phyloP scores from a whole-genome alignment of 2,797 vertebrate genomes.

The Ictinia mississippiensis region DNA sequence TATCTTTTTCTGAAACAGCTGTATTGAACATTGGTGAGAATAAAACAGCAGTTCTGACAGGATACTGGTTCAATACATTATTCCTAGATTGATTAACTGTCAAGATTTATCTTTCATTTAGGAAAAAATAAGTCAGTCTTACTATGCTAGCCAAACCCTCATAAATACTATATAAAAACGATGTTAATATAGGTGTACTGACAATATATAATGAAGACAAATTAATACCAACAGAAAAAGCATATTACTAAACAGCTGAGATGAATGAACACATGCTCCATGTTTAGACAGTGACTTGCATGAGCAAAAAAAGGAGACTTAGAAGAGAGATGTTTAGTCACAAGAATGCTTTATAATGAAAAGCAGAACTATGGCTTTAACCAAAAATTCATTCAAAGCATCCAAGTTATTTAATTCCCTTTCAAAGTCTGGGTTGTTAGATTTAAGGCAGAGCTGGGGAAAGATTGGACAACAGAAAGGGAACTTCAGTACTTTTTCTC shows the following conservation, averaged over 20 bases:
- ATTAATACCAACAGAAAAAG: background rate
- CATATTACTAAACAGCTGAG: background rate
- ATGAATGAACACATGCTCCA: background rate
- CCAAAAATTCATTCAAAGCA: background rate
- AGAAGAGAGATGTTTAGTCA: background rate
- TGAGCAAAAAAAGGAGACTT: background rate
- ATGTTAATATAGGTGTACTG: background rate
- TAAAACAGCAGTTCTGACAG: background rate
- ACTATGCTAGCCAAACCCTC: background rate
- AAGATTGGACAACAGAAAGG: background rate
- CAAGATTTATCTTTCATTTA: conserved; percentile 6
- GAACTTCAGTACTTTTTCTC: background rate
- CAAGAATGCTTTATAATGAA: background rate
- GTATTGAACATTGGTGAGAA: background rate
- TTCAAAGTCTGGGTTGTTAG: background rate
- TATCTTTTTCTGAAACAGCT: background rate
- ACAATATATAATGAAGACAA: background rate
- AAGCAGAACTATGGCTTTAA: background rate
- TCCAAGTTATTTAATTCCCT: background rate
- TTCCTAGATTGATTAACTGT: conserved; percentile 9
- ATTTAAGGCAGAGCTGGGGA: background rate
- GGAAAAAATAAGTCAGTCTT: background rate
- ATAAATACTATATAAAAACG: background rate
- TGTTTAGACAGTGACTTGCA: background rate
- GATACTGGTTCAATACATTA: background rate